Evolutionary conservation across 2,888 invertebrate genomes (phyloP).

Genomic region (Dioctria linearis): DNA sequence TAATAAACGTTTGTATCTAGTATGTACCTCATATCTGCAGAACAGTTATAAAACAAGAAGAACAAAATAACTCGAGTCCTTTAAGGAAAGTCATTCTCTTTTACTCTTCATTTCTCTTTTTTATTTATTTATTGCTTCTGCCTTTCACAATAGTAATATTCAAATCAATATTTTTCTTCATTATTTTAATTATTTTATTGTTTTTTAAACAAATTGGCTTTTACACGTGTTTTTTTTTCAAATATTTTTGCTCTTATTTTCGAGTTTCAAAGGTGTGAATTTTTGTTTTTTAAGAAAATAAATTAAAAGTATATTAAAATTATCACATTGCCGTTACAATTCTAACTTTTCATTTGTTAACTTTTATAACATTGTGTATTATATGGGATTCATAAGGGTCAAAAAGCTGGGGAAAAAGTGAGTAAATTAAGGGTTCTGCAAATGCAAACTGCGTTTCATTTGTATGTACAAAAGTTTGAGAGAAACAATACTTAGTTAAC

Average conservation of each 20-base stretch:
- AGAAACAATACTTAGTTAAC: too few relatives aligned
- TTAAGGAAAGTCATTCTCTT: constrained; percentile 8
- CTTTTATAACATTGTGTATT: too few relatives aligned
- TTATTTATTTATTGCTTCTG: constrained; percentile 6
- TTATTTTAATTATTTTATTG: neutral
- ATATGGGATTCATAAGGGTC: too few relatives aligned
- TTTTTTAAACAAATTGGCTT: constrained; percentile 33
- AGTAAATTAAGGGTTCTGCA: too few relatives aligned
- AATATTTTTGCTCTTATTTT: constrained; percentile 15
- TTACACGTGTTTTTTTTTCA: neutral
- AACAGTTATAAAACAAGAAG: constrained; percentile 1
- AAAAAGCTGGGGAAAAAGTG: too few relatives aligned
- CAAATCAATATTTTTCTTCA: neutral
- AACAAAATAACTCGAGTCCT: constrained; percentile 32
- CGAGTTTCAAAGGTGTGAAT: constrained; percentile 28
- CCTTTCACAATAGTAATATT: constrained; percentile 7
- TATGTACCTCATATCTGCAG: neutral
- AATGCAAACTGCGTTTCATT: too few relatives aligned
- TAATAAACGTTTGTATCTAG: neutral
- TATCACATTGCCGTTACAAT: neutral
- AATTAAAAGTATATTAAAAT: neutral
- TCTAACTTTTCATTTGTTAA: neutral
- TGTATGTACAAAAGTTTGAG: too few relatives aligned
- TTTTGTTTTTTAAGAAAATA: neutral
- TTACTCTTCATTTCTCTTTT: neutral